Evolutionary conservation across 2,888 invertebrate species (phyloP), one percentile per base, ranked within the genome.

Genomic region (Tortrix viridana): DNA sequence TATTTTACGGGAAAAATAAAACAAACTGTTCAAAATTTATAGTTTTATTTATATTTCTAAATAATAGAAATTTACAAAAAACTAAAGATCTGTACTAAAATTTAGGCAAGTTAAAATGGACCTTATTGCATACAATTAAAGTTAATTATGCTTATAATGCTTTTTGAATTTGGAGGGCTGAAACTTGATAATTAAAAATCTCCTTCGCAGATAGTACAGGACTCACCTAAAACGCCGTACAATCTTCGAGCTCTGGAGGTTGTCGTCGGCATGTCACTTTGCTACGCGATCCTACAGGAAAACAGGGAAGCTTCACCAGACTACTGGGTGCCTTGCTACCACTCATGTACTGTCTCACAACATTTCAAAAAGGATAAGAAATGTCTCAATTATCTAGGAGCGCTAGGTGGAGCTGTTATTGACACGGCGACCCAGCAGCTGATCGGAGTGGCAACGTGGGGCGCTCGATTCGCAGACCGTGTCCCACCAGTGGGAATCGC

Each of bases 311-410:
- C n/a, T 0, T 12, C 37, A 14, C 37, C n/a, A 37, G 16, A 22
- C n/a, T 71, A 1, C 23, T 65, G 0, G 80, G 75, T 0, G 84
- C 79, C 68, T 0, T 68, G 68, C 37, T 65, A 47, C 43, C 46
- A 38, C 9, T 1, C 41, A 1, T 70, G 69, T 37, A 19, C 12
- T 0, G 5, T 54, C 7, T 1, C 0, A 0, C 1, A 5, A 16
- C 19, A 5, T 0, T 20, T 5, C 12, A 0, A 14, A 12, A 19
- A 20, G 43, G 22, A 55, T 12, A 6, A n/a, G 1, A 7, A 18
- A 43, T 3, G 26, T 1, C 18, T 9, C 14, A 19, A 38, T 1
- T 56, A 61, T 22, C 26, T 62, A 5, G 68, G 66, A 1, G 61
- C 60, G 0, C 64, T 66, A 19, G 70, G 70, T 0, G 62, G 48